Evolutionary conservation across 2,797 vertebrate genomes (phyloP), one percentile per base, ranked within the genome.

Genomic region (Loriculus beryllinus): DNA sequence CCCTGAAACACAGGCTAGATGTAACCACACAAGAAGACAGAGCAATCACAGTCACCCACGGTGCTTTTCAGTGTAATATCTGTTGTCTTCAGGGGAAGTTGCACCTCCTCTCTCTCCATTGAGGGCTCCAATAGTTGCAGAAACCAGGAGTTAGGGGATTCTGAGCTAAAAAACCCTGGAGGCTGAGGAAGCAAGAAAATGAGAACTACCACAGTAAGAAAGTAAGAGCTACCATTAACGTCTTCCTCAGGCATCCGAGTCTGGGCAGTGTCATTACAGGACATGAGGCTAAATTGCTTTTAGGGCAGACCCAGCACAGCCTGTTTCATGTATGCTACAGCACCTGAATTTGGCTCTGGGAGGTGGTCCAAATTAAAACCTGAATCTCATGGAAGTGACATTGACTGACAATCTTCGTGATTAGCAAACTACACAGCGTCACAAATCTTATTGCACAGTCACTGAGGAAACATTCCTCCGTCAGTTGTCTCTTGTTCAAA

Each of bases 221-320:
- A 59, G 22, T 51, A 79, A 51, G n/a, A 78, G 72, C 14, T 59
- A 12, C 33, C 0, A 0, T 10, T 21, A n/a, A 48, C 0, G 0
- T 70, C 37, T 74, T 68, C 21, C 40, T 28, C 48, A 80, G 39
- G 56, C 31, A 62, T 18, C 28, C 8, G 3, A 5, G 2, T 28
- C 40, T 71, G 43, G 60, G 43, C 6, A 4, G 51, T 45, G 56
- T 48, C n/a, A 6, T 45, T 67, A 62, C 6, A 82, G 37, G 52
- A 52, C 37, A 26, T 0, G 0, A 14, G 12, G 33, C 25, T 68
- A 86, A 82, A 51, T 3, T 31, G 48, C 35, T 87, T n/a, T 68
- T 47, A 23, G 52, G 28, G 62, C 45, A 83, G 45, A 70, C 12
- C 37, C 49, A 79, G 54, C 40, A 29, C 54, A 68, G 31, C 12